Conservation (phyloP, 2,888 invertebrate species). For the Melanargia galathea region DNA sequence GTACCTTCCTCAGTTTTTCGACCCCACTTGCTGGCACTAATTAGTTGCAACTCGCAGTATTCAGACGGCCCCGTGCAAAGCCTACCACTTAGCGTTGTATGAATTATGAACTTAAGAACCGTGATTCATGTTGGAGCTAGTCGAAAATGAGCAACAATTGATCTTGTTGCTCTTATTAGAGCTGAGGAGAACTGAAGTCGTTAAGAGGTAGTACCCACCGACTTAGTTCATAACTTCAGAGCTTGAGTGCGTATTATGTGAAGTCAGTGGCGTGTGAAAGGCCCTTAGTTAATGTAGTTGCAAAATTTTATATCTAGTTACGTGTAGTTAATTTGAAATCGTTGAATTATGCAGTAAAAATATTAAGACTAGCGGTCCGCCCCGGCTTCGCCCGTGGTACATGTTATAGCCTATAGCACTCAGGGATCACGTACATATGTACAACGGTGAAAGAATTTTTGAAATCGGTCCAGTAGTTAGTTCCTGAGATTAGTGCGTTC, state of each 20-base stretch:
- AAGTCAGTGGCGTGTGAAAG: not conserved
- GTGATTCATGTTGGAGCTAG: conserved; percentile 13
- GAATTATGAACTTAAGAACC: conserved; percentile 15
- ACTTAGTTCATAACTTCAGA: conserved; percentile 1
- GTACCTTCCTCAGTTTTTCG: conserved; percentile 10
- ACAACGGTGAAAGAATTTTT: no score
- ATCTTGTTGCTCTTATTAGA: conserved; percentile 23
- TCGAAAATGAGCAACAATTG: conserved; percentile 32
- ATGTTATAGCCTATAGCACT: no score
- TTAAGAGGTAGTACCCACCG: conserved; percentile 24
- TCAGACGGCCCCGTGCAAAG: conserved; percentile 2
- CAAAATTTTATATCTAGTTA: no score
- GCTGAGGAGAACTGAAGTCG: no score
- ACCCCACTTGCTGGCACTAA: conserved; percentile 22
- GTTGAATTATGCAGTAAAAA: no score
- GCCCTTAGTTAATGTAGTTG: not conserved
- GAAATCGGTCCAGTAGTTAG: no score
- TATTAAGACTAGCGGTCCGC: no score
- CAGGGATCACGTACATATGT: no score
- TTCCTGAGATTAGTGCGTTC: no score
- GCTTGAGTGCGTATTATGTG: conserved; percentile 19
- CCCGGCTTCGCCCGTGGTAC: no score
- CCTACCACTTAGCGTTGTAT: conserved; percentile 14
- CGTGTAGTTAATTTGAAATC: no score
- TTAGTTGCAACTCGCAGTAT: conserved; percentile 17